Base-by-base conservation (phyloP, 2,797 vertebrate genomes). In the Artibeus jamaicensis region DNA sequence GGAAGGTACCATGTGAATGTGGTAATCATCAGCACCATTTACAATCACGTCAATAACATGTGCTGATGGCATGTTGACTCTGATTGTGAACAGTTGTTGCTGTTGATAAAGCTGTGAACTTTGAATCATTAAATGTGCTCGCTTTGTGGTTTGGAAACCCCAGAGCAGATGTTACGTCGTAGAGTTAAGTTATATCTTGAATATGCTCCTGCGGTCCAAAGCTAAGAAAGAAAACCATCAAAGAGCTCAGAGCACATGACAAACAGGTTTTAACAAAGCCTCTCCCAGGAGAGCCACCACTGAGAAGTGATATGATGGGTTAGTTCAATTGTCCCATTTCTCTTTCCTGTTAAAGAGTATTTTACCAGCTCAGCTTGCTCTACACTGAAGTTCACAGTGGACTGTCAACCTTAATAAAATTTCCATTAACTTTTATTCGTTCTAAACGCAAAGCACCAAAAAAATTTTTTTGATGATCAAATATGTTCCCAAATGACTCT, bases 101-200 rank as follows among this genome's bases (percentile, higher is more conserved):
- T 97, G 95, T 95, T 97, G 97, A 98, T 97, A 96, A 98, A 96
- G 96, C 96, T 97, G 96, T 95, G 97, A 96, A 97, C 94, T 97
- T 96, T 96, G 96, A 97, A 96, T 97, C 92, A 93, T 96, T 96
- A 96, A 96, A 97, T 18, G 79, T 91, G 95, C 95, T 95, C 93
- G 96, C 96, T 96, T 86, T 97, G 97, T 97, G 97, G 97, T 97
- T 98, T 97, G 71, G 62, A 97, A 97, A 86, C 95, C 91, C 95
- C 95, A 89, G 2, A 96, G 96, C 97, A 98, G 97, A 98, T 97
- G 97, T 97, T 97, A 96, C 85, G 50, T 32, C 37, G 89, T 94
- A 89, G 65, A 96, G 85, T 92, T 93, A 97, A 97, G 85, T 89
- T 94, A 74, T 94, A 96, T 97, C 95, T 95, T 89, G 81, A 97